Percentiles rank a stretch among this genome's conserved stretches.
phyloP scores from a whole-genome alignment of 2,888 invertebrate genomes.

The Hoplodrina ambigua region DNA sequence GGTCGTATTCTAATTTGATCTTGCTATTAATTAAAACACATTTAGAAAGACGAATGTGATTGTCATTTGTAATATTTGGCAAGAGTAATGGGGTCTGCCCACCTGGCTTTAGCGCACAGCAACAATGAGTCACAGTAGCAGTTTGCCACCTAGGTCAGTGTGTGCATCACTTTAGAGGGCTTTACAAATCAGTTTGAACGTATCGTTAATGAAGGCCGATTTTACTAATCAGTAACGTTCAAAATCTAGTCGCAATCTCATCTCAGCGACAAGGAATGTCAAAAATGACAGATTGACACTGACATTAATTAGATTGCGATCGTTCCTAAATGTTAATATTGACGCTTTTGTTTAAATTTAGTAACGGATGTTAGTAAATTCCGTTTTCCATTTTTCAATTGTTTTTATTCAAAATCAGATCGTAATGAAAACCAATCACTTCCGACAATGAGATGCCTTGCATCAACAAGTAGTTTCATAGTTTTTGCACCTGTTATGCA shows the following conservation, averaged over 20 bases:
- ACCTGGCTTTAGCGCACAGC: background rate
- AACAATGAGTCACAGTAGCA: slow-evolving; percentile 12
- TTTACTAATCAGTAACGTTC: no score
- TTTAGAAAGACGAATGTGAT: slow-evolving; percentile 8
- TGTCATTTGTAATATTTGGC: slow-evolving; percentile 30
- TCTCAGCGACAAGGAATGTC: no score
- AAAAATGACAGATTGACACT: no score
- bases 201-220: background rate
- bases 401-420: background rate
- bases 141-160: background rate
- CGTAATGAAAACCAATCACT: slow-evolving; percentile 21
- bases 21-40: background rate
- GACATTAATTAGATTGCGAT: no score
- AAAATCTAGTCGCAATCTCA: no score
- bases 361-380: background rate
- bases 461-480: slow-evolving; percentile 20
- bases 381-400: background rate
- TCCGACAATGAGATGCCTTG: slow-evolving; percentile 11
- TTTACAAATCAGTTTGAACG: background rate
- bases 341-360: slow-evolving; percentile 3
- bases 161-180: background rate
- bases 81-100: background rate
- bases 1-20: background rate
- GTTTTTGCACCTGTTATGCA: slow-evolving; percentile 40
- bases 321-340: background rate